A percentile compares a stretch with the other conserved stretches of the same genome.
Evolutionary conservation across 2,888 invertebrate genomes (phyloP).

Genomic region (Lasioglossum villosulum): DNA sequence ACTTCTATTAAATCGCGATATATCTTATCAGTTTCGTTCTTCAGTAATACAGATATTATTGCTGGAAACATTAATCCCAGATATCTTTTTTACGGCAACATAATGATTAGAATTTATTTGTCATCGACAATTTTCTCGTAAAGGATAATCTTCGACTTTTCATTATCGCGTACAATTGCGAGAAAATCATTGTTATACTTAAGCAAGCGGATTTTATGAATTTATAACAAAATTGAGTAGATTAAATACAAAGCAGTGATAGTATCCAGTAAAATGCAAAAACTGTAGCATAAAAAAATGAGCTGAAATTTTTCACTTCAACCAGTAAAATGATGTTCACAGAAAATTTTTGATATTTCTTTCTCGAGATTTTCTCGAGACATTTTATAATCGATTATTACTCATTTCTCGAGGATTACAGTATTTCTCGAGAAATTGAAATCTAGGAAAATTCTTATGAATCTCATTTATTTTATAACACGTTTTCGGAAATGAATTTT

Average conservation of each 20-base stretch:
- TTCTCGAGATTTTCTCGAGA: too few species aligned
- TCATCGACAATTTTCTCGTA: background rate
- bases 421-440: too few species aligned
- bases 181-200: too few species aligned
- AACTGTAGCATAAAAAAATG: background rate
- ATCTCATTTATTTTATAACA: too few species aligned
- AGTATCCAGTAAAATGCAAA: background rate
- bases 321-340: background rate
- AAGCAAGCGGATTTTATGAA: background rate
- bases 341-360: too few species aligned
- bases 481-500: too few species aligned
- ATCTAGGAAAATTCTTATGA: too few species aligned
- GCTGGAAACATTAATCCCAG: background rate
- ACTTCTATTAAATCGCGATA: background rate
- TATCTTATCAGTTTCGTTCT: background rate
- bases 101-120: background rate
- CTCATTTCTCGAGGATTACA: too few species aligned
- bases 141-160: too few species aligned
- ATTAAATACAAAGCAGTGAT: background rate
- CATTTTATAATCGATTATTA: too few species aligned
- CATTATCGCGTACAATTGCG: background rate
- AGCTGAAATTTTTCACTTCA: background rate
- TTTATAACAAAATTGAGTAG: background rate
- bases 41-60: background rate
- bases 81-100: background rate